Evolutionary conservation across 30 jellyfish, hydroid and myxozoan species (phyloP).

Genomic region (Aurelia sp.): DNA sequence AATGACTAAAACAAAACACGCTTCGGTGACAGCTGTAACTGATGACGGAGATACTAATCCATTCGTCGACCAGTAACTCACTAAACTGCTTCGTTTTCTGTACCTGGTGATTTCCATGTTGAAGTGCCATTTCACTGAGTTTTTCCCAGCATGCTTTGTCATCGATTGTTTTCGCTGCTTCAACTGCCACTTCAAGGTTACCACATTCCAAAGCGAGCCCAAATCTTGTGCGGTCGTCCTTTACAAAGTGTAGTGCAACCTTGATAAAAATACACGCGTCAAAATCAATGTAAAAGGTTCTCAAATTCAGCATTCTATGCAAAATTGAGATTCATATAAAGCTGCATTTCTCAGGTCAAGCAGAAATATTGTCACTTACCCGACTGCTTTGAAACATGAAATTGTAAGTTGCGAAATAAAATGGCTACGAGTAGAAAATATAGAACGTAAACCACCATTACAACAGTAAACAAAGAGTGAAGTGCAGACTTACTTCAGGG

Average conservation of each 20-base stretch:
- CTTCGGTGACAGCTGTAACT: too few relatives aligned
- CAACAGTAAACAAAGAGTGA: not conserved
- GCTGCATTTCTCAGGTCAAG: not conserved
- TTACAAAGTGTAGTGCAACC: constrained; percentile 98
- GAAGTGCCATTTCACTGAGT: constrained; percentile 93
- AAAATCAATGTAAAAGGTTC: not conserved
- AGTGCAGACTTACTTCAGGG: constrained; percentile 77
- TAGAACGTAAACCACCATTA: not conserved
- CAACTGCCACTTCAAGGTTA: constrained; percentile 95
- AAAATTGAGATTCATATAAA: not conserved
- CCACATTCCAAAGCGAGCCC: constrained; percentile 95
- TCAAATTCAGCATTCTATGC: not conserved
- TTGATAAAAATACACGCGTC: not conserved
- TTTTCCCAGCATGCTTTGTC: constrained; percentile 96
- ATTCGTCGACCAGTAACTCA: too few relatives aligned
- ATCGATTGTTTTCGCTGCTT: constrained; percentile 96
- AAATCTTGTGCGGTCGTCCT: constrained; percentile 91
- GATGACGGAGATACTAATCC: too few relatives aligned
- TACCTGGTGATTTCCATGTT: constrained; percentile 96
- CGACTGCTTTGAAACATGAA: too few relatives aligned
- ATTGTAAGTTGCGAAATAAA: too few relatives aligned
- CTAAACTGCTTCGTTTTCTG: too few relatives aligned
- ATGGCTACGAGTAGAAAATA: not conserved
- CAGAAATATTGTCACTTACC: too few relatives aligned
- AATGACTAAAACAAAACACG: too few relatives aligned